Percentiles rank a stretch among this genome's conserved stretches.
Conservation (phyloP, 2,888 invertebrate genomes). For the Psylliodes chrysocephalus region DNA sequence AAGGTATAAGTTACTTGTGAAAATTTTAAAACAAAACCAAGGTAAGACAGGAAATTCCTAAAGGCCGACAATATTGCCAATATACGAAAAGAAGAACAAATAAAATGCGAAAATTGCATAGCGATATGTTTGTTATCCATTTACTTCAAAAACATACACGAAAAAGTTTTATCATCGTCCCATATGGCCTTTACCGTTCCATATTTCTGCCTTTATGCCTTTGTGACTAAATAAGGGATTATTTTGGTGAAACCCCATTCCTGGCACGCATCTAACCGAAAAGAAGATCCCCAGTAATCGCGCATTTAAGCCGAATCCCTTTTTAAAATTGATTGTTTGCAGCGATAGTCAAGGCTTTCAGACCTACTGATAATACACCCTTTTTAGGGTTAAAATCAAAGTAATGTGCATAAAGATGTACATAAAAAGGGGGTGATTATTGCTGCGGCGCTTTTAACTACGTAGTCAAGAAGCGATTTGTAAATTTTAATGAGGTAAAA, state of each 20-base stretch:
- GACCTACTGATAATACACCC: conserved; percentile 28
- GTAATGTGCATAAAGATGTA: not conserved
- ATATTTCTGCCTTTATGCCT: conserved; percentile 60
- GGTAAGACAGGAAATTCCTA: no score
- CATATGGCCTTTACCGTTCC: conserved; percentile 43
- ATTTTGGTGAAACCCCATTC: conserved; percentile 52
- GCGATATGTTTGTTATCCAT: no score
- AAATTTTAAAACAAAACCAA: no score
- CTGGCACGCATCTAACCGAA: conserved; percentile 45
- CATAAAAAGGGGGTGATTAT: not conserved
- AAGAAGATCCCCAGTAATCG: conserved; percentile 34
- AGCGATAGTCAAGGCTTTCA: conserved; percentile 32
- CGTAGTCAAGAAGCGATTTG: not conserved
- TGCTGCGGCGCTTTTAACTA: not conserved
- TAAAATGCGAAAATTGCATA: no score
- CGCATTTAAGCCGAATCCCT: conserved; percentile 41
- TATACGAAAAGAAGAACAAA: no score
- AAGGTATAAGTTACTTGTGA: no score
- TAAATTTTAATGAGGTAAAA: not conserved
- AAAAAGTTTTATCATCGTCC: no score
- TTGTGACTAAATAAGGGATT: conserved; percentile 62
- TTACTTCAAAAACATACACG: no score
- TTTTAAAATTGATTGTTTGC: conserved; percentile 41
- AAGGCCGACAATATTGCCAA: no score
- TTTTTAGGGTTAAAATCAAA: conserved; percentile 31